These are phyloP conservation scores for Bombycilla garrulus DNA, from an alignment of 2,113 vertebrate species.

Conservation along the genomic window DNA sequence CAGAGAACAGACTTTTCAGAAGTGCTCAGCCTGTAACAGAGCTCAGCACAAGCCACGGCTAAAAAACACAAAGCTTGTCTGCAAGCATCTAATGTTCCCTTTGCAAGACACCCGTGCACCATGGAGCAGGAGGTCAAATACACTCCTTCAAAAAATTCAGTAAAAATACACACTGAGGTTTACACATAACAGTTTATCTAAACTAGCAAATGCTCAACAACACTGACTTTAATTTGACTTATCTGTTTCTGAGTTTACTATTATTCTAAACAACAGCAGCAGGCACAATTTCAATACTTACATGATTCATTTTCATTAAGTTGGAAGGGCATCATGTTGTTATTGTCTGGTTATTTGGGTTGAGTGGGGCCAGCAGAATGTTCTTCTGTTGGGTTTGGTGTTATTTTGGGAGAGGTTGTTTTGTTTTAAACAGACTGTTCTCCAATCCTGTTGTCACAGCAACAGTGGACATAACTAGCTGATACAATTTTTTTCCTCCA, in stretches of 20 bases:
- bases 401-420: neutral
- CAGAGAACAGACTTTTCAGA: neutral
- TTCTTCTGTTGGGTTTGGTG: neutral
- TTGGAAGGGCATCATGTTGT: neutral
- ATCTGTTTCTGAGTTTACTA: neutral
- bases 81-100: neutral
- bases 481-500: neutral
- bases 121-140: neutral
- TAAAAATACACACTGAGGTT: neutral
- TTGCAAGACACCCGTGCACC: neutral
- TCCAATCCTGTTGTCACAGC: conserved; percentile 66
- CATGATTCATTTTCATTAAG: neutral
- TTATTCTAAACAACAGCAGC: neutral
- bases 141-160: neutral
- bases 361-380: neutral
- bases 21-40: neutral
- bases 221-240: neutral
- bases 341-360: neutral
- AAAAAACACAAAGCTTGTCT: neutral
- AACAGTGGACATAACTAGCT: conserved; percentile 52
- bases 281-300: neutral
- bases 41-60: neutral
- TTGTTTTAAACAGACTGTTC: conserved; percentile 37
- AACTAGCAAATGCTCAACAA: neutral
- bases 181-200: neutral